A percentile compares a stretch with the other conserved stretches of the same genome.
Conservation (phyloP, 1,140 invertebrate genomes). For the Formica exsecta region DNA sequence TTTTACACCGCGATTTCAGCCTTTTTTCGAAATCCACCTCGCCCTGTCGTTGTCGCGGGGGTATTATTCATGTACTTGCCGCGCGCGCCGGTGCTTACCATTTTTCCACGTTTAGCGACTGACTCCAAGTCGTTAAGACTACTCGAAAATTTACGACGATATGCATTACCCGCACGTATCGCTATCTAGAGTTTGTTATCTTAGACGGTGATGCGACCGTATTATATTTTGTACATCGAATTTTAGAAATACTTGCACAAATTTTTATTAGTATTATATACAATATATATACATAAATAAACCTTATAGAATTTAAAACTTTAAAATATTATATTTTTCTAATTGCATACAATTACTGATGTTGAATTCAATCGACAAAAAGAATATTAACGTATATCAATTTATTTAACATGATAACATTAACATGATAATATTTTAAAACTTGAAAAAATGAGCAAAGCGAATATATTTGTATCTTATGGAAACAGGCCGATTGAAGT, state of each 20-base stretch:
- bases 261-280: no score
- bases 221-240: not conserved
- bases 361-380: not conserved
- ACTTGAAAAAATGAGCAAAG: no score
- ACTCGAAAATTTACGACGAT: slow-evolving; percentile 43
- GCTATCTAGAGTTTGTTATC: not conserved
- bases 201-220: not conserved
- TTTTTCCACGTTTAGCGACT: slow-evolving; percentile 57
- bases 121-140: slow-evolving; percentile 50
- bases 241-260: not conserved
- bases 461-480: not conserved
- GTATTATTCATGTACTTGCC: slow-evolving; percentile 61
- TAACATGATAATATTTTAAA: no score
- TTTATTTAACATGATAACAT: not conserved
- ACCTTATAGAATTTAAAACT: not conserved
- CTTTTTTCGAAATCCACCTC: slow-evolving; percentile 44
- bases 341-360: not conserved
- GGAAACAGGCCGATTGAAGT: not conserved
- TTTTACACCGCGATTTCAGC: slow-evolving; percentile 57
- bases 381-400: not conserved
- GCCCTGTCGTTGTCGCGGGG: slow-evolving; percentile 49
- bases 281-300: no score
- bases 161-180: not conserved
- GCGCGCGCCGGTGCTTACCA: slow-evolving; percentile 26
- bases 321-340: not conserved